Percentiles rank a stretch among this genome's conserved stretches.
Evolutionary conservation across 2,888 invertebrate species (phyloP).

Genomic region (Scrobipalpa costella): DNA sequence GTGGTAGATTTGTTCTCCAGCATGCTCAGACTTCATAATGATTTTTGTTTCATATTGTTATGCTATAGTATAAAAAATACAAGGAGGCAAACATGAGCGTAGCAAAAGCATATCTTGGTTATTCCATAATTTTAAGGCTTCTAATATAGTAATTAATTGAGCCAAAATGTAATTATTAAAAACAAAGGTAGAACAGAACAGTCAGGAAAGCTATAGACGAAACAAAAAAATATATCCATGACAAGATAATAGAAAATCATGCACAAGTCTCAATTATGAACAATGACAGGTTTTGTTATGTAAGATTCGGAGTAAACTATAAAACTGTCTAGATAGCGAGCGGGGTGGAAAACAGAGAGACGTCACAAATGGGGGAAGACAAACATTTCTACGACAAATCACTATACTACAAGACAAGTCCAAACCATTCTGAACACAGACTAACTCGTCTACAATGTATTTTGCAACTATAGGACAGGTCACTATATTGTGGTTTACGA

Average conservation of each 20-base stretch:
- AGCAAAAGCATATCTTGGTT: slow-evolving; percentile 59
- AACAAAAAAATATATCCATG: slow-evolving; percentile 31
- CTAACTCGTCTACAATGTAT: slow-evolving; percentile 63
- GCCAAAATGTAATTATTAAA: slow-evolving; percentile 74
- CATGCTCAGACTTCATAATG: slow-evolving; percentile 64
- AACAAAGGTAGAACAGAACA: slow-evolving; percentile 45
- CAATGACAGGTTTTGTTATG: slow-evolving; percentile 37
- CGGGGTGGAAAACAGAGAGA: slow-evolving; percentile 47
- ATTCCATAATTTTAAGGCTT: slow-evolving; percentile 56
- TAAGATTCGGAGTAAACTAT: slow-evolving; percentile 42
- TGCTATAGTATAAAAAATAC: slow-evolving; percentile 48
- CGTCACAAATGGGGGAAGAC: slow-evolving; percentile 55
- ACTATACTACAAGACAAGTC: slow-evolving; percentile 59
- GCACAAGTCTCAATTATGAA: slow-evolving; percentile 40
- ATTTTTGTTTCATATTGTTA: slow-evolving; percentile 44
- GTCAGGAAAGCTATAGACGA: slow-evolving; percentile 41
- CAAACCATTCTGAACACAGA: slow-evolving; percentile 57
- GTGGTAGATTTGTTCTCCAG: slow-evolving; percentile 51
- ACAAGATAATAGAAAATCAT: slow-evolving; percentile 37
- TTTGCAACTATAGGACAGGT: slow-evolving; percentile 81
- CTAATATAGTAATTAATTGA: slow-evolving; percentile 70
- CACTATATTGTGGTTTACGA: slow-evolving; percentile 72
- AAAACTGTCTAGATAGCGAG: slow-evolving; percentile 44
- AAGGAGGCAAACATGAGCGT: slow-evolving; percentile 60
- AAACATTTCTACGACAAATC: slow-evolving; percentile 60